Evolutionary conservation across 1,140 invertebrate genomes (phyloP).

Genomic region (Cydia amplana): DNA sequence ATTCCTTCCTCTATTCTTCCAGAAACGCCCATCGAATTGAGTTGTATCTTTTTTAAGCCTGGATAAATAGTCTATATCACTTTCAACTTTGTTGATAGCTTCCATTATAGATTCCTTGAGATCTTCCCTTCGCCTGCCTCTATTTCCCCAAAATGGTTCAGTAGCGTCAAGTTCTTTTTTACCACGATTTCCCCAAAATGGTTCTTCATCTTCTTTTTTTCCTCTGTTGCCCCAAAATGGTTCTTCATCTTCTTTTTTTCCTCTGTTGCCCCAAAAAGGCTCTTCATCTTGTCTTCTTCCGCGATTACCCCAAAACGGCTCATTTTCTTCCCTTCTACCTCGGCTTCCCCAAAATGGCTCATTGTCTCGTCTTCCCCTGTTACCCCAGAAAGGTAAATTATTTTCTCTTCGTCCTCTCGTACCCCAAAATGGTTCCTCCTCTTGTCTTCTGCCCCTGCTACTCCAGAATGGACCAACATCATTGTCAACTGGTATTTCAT

Average conservation of each 20-base stretch:
- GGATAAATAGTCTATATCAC: constrained; percentile 51
- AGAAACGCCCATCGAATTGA: constrained; percentile 51
- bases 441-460: constrained; percentile 37
- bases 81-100: constrained; percentile 54
- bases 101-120: constrained; percentile 55
- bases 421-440: constrained; percentile 43
- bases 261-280: constrained; percentile 62
- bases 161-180: constrained; percentile 38
- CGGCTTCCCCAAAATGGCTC: constrained; percentile 44
- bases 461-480: constrained; percentile 41
- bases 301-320: constrained; percentile 62
- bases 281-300: constrained; percentile 59
- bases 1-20: constrained; percentile 57
- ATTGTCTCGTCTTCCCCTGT: constrained; percentile 38
- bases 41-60: constrained; percentile 42
- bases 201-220: constrained; percentile 45
- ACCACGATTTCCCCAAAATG: constrained; percentile 45
- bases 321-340: constrained; percentile 40
- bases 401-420: constrained; percentile 44
- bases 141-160: constrained; percentile 52
- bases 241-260: constrained; percentile 50
- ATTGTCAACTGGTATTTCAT: constrained; percentile 30
- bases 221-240: constrained; percentile 64
- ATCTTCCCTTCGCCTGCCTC: constrained; percentile 50
- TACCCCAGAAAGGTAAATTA: constrained; percentile 44